These are phyloP conservation scores for Varecia variegata DNA, from an alignment of 2,797 vertebrate species.

Conservation along the genomic window DNA sequence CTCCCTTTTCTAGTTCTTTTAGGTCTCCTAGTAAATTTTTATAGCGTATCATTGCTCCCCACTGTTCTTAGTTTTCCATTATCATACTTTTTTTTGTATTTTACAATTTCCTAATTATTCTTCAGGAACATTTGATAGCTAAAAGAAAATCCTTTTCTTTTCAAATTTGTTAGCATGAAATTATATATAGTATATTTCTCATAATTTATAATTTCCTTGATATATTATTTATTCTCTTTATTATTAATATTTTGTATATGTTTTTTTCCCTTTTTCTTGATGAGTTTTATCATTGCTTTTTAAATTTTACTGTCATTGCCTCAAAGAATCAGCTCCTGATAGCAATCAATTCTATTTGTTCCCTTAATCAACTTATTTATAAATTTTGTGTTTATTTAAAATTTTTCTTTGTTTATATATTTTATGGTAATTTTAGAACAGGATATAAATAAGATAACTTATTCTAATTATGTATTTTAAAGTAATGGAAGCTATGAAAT, in stretches of 20 bases:
- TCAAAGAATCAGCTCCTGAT: background rate
- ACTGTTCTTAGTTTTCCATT: background rate
- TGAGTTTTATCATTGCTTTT: background rate
- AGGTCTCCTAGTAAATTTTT: background rate
- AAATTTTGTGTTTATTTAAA: background rate
- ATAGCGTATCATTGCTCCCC: background rate
- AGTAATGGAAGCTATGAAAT: background rate
- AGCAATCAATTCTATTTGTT: background rate
- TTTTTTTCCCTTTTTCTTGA: background rate
- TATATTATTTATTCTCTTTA: background rate
- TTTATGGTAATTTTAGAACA: background rate
- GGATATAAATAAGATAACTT: background rate
- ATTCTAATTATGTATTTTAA: background rate
- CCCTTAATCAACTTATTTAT: background rate
- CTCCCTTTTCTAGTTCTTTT: background rate
- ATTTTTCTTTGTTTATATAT: background rate
- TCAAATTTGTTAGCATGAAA: background rate
- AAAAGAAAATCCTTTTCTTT: background rate
- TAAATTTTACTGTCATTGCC: background rate
- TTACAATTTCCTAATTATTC: background rate
- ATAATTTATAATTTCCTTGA: background rate
- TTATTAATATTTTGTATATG: background rate
- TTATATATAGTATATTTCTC: background rate
- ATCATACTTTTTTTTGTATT: background rate
- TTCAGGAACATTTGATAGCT: background rate